phyloP scores from a whole-genome alignment of 1,140 invertebrate genomes.

The Odontomachus brunneus region DNA sequence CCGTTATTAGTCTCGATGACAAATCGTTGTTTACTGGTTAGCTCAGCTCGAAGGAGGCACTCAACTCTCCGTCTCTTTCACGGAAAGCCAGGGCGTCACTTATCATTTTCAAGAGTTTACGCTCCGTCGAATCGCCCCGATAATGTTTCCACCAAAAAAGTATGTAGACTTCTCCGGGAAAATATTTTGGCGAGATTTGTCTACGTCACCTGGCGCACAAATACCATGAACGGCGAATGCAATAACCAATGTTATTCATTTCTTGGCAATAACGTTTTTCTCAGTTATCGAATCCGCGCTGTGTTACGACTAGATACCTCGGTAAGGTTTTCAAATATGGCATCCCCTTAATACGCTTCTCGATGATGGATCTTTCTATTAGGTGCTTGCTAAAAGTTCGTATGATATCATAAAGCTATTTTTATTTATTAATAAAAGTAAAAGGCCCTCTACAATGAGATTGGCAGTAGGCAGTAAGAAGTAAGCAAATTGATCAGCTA shows the following conservation, averaged over 20 bases:
- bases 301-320: background rate
- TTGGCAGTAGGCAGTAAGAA: too few relatives aligned
- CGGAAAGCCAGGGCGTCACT: slow-evolving; percentile 54
- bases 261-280: background rate
- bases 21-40: slow-evolving; percentile 74
- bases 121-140: slow-evolving; percentile 50
- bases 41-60: slow-evolving; percentile 45
- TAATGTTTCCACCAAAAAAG: slow-evolving; percentile 54
- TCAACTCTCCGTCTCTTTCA: slow-evolving; percentile 46
- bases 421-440: too few relatives aligned
- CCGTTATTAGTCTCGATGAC: slow-evolving; percentile 69
- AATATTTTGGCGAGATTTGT: slow-evolving; percentile 58
- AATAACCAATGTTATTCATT: background rate
- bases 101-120: slow-evolving; percentile 64
- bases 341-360: too few relatives aligned
- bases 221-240: background rate
- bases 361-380: too few relatives aligned
- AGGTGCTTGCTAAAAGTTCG: too few relatives aligned
- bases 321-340: too few relatives aligned
- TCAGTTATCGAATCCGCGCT: too few relatives aligned
- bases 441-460: too few relatives aligned
- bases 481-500: too few relatives aligned
- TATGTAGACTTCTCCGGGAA: slow-evolving; percentile 34
- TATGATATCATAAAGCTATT: too few relatives aligned
- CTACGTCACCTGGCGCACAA: slow-evolving; percentile 18